These are phyloP conservation scores for Glaucidium brasilianum DNA, from an alignment of 2,113 vertebrate genomes.

Conservation along the genomic window DNA sequence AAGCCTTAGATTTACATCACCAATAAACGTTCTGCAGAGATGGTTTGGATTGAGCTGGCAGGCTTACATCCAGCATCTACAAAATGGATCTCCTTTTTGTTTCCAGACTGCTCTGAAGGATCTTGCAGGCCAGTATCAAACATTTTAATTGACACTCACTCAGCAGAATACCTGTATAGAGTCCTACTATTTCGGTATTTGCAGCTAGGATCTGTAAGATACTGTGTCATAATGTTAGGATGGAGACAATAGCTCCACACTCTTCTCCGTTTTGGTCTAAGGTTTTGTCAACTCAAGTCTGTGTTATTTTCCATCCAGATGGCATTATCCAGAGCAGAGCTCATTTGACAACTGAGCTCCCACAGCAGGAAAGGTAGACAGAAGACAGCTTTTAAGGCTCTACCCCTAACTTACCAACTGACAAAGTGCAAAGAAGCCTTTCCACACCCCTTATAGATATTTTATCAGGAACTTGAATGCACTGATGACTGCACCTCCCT, in stretches of 20 bases:
- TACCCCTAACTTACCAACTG: not conserved
- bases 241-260: not conserved
- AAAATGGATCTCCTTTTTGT: not conserved
- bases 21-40: not conserved
- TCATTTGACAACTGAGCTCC: not conserved
- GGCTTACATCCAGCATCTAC: not conserved
- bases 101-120: not conserved
- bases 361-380: not conserved
- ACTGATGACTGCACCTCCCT: not conserved
- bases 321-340: not conserved
- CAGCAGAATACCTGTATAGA: not conserved
- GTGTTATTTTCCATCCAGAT: not conserved
- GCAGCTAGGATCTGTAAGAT: not conserved
- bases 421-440: not conserved
- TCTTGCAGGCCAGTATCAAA: not conserved
- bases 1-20: not conserved
- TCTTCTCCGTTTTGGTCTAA: not conserved
- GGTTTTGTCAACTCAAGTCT: not conserved
- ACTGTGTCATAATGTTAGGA: not conserved
- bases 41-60: not conserved
- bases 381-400: not conserved
- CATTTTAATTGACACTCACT: not conserved
- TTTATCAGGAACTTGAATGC: not conserved
- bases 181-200: not conserved
- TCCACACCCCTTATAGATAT: not conserved